Conservation (phyloP, 2,888 invertebrate genomes). For the Aphodius sticticus region DNA sequence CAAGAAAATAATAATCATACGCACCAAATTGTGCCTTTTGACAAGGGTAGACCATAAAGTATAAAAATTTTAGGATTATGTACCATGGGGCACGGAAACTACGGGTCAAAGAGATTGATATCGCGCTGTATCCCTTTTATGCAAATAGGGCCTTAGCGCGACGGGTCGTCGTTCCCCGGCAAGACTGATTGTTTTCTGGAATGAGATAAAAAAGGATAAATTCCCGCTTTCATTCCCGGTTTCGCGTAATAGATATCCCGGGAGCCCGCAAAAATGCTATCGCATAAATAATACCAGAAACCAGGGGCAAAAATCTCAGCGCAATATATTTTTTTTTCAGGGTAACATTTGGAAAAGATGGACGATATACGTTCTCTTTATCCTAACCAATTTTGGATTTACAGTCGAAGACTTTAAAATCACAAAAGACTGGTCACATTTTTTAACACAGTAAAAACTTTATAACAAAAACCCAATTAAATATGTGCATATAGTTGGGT, state of each 20-base stretch:
- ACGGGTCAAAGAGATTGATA: conserved; percentile 4
- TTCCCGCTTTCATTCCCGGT: conserved; percentile 4
- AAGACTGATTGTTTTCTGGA: conserved; percentile 4
- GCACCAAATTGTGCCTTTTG: background rate
- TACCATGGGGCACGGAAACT: background rate
- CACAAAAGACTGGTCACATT: no score
- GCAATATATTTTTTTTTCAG: background rate
- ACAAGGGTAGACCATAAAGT: background rate
- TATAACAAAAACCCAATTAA: no score
- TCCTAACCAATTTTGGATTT: no score
- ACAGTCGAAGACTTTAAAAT: no score
- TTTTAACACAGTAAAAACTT: no score
- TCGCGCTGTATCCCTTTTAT: background rate
- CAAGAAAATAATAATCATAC: background rate
- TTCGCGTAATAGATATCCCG: background rate
- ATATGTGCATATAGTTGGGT: no score
- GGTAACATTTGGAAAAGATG: background rate
- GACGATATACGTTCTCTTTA: background rate
- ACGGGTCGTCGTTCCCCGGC: background rate
- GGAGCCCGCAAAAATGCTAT: background rate
- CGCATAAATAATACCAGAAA: background rate
- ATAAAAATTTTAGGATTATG: background rate
- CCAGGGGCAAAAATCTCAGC: background rate
- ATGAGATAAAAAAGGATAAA: conserved; percentile 4
- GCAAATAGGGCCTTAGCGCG: background rate